Percentiles rank a stretch among this genome's conserved stretches.
These are phyloP conservation scores for Palythoa caribaeorum DNA, from an alignment of 92 coral and sea anemone species.

Conservation along the genomic window DNA sequence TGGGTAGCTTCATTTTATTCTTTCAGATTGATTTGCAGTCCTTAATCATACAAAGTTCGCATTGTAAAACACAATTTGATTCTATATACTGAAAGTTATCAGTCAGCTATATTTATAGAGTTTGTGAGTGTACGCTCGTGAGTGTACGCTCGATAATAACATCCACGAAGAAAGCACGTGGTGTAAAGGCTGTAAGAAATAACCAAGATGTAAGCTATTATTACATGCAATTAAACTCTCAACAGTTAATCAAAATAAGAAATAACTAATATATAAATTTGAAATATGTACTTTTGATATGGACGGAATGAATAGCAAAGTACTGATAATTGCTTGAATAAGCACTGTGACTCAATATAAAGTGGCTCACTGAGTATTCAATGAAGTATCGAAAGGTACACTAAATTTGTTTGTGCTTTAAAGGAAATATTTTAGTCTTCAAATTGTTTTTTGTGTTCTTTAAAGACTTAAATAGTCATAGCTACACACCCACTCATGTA, in stretches of 20 bases:
- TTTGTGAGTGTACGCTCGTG: not conserved
- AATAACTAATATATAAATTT: not conserved
- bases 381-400: not conserved
- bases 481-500: too few relatives aligned
- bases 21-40: not conserved
- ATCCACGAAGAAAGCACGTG: not conserved
- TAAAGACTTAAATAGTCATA: too few relatives aligned
- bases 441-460: too few relatives aligned
- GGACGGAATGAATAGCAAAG: not conserved
- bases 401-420: not conserved
- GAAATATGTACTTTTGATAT: not conserved
- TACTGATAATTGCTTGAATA: not conserved
- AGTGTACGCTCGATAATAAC: not conserved
- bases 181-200: not conserved
- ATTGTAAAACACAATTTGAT: not conserved
- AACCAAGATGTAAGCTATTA: not conserved
- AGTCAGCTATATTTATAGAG: not conserved
- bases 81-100: not conserved
- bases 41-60: not conserved
- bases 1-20: not conserved
- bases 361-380: not conserved
- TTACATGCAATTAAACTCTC: not conserved
- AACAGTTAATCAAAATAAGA: not conserved
- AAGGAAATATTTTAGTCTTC: not conserved
- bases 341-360: not conserved